These are phyloP conservation scores for Apogon hyalosoma DNA, from an alignment of 2,797 vertebrate genomes.

Conservation along the genomic window DNA sequence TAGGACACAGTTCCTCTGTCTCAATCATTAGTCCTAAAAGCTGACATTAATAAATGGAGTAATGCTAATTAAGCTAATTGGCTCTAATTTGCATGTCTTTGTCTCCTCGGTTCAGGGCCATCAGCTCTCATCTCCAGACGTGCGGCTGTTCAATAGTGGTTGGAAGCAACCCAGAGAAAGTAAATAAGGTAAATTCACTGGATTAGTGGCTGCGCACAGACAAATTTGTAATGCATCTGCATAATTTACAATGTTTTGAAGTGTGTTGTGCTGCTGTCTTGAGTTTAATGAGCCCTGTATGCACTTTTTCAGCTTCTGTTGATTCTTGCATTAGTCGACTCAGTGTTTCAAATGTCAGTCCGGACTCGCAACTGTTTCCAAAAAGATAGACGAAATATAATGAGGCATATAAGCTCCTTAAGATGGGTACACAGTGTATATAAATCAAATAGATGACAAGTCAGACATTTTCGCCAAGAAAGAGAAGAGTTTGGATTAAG, in stretches of 20 bases:
- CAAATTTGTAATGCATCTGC: slow-evolving; percentile 16
- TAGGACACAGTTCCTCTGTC: background rate
- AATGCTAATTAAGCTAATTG: slow-evolving; percentile 23
- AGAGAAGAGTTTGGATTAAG: background rate
- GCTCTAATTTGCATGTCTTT: slow-evolving; percentile 46
- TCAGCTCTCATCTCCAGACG: slow-evolving; percentile 98
- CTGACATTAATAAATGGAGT: slow-evolving; percentile 21
- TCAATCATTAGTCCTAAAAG: slow-evolving; percentile 29
- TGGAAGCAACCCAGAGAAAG: slow-evolving; percentile 97
- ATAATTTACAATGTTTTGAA: slow-evolving; percentile 29
- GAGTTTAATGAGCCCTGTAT: slow-evolving; percentile 26
- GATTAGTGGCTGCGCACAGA: slow-evolving; percentile 34
- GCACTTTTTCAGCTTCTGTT: slow-evolving; percentile 5
- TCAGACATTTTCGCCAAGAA: background rate
- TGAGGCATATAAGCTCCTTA: background rate
- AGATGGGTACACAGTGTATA: background rate
- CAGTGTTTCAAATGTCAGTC: slow-evolving; percentile 11
- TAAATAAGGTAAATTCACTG: slow-evolving; percentile 91
- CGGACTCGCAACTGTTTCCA: background rate
- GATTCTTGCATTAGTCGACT: background rate
- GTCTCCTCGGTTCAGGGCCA: slow-evolving; percentile 85
- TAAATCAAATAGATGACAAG: background rate
- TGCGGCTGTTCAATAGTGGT: slow-evolving; percentile 98
- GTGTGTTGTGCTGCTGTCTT: slow-evolving; percentile 14
- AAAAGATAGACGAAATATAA: background rate